Evolutionary conservation across 2,888 invertebrate species (phyloP), one percentile per base, ranked within the genome.

Genomic region (Ypsolopha sequella): DNA sequence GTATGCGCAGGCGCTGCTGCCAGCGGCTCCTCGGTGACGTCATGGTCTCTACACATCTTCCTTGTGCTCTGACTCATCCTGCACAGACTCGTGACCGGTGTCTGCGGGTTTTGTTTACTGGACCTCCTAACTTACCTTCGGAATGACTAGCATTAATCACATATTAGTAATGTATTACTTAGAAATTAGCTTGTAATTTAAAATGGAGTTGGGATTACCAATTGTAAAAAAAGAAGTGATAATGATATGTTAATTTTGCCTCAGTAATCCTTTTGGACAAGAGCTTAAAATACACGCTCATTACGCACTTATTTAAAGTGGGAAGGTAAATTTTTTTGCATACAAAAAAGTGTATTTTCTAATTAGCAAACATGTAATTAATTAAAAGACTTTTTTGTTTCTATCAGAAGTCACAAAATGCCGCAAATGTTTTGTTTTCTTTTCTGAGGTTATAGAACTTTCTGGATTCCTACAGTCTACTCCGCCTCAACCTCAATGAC

Each of bases 31-130:
- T 7, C 47, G 58, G 54, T 59, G 53, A 84, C 81, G 84, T 70
- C 82, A 84, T 76, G 63, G 63, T 67, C 63, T 14, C 68, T 70
- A 76, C 65, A 70, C 74, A 76, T 80, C 81, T 82, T 84, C 84
- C 81, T 81, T 66, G 68, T 76, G 68, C 48, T 58, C 63, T 85
- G 85, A 85, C 68, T 85, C 84, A 86, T 68, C 64, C 54, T 51
- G 58, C 56, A 50, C 63, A 55, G 65, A 73, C 61, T 84, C 84
- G 81, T 84, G 84, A 84, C 80, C 81, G 65, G 74, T 3, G 58
- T 64, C 69, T 57, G 68, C 68, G 68, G 71, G 76, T 79, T 82
- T 76, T 70, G 72, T 73, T 76, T 71, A 66, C 65, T 63, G 70
- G 65, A 68, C 68, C 46, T 46, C 47, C 51, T 47, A 60, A 62